Conservation (phyloP, 2,113 vertebrate species). For the Pavo muticus region DNA sequence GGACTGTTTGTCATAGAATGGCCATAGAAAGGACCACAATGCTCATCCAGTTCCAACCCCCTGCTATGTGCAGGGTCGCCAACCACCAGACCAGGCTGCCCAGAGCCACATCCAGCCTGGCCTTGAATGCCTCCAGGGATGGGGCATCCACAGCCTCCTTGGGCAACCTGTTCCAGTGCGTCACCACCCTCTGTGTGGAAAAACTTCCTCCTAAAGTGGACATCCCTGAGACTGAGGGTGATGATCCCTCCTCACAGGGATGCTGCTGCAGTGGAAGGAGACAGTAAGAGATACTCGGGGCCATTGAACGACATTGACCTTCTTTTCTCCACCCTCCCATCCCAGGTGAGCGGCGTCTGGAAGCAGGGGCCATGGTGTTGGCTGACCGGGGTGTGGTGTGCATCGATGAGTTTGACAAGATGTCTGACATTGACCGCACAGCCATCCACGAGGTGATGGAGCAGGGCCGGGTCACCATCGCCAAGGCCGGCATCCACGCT, state of each 20-base stretch:
- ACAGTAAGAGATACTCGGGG: accelerated
- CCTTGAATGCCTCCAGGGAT: too few relatives aligned
- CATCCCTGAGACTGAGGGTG: neutral
- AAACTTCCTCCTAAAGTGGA: too few relatives aligned
- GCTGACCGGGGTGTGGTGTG: conserved; percentile 96
- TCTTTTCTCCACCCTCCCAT: accelerated
- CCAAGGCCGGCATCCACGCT: conserved; percentile 97
- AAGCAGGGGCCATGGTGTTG: conserved; percentile 97
- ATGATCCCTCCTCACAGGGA: neutral
- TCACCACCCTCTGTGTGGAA: too few relatives aligned
- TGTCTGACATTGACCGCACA: conserved; percentile 97
- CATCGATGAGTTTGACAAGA: conserved; percentile 98
- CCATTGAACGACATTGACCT: accelerated
- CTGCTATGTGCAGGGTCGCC: too few relatives aligned
- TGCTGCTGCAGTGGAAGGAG: neutral
- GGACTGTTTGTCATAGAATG: neutral
- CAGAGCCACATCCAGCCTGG: too few relatives aligned
- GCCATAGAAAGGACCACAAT: too few relatives aligned
- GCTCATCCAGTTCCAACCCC: too few relatives aligned
- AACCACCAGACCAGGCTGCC: too few relatives aligned
- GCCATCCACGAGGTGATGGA: conserved; percentile 99
- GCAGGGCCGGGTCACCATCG: conserved; percentile 95
- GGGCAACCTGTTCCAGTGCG: too few relatives aligned
- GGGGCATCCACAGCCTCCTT: too few relatives aligned
- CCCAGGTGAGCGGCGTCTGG: conserved; percentile 91